These are phyloP conservation scores for Elegia similella DNA, from an alignment of 2,888 invertebrate genomes.

Conservation along the genomic window DNA sequence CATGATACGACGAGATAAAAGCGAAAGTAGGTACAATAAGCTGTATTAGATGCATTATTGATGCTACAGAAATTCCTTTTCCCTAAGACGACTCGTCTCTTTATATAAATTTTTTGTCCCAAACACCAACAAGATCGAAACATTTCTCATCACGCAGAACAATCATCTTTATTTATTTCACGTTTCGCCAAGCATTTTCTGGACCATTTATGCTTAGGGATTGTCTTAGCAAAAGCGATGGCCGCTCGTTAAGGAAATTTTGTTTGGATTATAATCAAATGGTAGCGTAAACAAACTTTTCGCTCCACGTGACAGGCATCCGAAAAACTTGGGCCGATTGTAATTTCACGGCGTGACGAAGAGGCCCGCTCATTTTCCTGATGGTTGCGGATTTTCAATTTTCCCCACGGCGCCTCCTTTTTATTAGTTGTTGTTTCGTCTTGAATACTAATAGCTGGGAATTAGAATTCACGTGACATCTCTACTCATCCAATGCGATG, in stretches of 20 bases:
- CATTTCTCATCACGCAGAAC: not conserved
- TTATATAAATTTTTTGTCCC: too few relatives aligned
- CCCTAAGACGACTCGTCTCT: too few relatives aligned
- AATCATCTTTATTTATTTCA: conserved; percentile 13
- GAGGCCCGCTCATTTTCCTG: conserved; percentile 73
- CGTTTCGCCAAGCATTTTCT: conserved; percentile 3
- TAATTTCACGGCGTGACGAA: conserved; percentile 75
- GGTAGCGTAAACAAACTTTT: conserved; percentile 74
- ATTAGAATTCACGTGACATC: conserved; percentile 68
- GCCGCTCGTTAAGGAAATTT: conserved; percentile 50
- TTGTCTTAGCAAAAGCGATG: conserved; percentile 36
- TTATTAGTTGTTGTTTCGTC: conserved; percentile 78
- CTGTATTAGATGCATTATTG: too few relatives aligned
- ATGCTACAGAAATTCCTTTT: too few relatives aligned
- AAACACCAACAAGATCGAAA: not conserved
- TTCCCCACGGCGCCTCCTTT: conserved; percentile 71
- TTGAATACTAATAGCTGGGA: conserved; percentile 70
- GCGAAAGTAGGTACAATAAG: too few relatives aligned
- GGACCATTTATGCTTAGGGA: conserved; percentile 12
- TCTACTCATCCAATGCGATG: conserved; percentile 46
- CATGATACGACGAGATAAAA: too few relatives aligned
- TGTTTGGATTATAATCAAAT: conserved; percentile 66
- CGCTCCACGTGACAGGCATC: conserved; percentile 64
- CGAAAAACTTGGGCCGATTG: conserved; percentile 54
- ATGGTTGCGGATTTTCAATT: conserved; percentile 80